Percentiles rank a stretch among this genome's conserved stretches.
phyloP scores from a whole-genome alignment of 2,113 vertebrate genomes.

The Poecile atricapillus region DNA sequence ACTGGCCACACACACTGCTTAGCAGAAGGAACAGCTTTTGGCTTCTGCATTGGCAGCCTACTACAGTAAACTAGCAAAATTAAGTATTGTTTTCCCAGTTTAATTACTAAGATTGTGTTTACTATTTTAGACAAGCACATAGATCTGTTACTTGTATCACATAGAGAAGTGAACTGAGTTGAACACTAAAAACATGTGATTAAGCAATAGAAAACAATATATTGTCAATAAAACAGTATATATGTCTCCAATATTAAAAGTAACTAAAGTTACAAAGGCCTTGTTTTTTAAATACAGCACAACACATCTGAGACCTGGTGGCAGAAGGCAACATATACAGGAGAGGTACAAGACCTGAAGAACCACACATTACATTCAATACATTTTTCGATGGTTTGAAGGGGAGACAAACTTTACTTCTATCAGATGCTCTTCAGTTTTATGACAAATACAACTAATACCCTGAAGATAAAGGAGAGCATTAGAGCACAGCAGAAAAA shows the following conservation, averaged over 20 bases:
- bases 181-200: neutral
- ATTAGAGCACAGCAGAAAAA: neutral
- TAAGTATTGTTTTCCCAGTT: neutral
- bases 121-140: neutral
- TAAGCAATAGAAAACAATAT: neutral
- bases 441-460: neutral
- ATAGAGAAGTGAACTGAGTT: neutral
- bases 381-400: neutral
- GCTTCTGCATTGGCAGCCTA: neutral
- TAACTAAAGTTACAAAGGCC: neutral
- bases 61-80: neutral
- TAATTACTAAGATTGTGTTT: neutral
- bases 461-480: conserved; percentile 10
- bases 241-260: neutral
- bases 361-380: neutral
- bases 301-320: neutral
- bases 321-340: neutral
- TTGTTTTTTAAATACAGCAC: neutral
- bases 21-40: neutral
- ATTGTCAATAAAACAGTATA: too few species aligned
- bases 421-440: neutral
- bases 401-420: conserved; percentile 7
- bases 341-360: neutral
- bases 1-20: neutral
- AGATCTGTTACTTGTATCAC: neutral